These are phyloP conservation scores for Coranthus polyacanthus DNA, from an alignment of 2,797 vertebrate genomes.

Conservation along the genomic window DNA sequence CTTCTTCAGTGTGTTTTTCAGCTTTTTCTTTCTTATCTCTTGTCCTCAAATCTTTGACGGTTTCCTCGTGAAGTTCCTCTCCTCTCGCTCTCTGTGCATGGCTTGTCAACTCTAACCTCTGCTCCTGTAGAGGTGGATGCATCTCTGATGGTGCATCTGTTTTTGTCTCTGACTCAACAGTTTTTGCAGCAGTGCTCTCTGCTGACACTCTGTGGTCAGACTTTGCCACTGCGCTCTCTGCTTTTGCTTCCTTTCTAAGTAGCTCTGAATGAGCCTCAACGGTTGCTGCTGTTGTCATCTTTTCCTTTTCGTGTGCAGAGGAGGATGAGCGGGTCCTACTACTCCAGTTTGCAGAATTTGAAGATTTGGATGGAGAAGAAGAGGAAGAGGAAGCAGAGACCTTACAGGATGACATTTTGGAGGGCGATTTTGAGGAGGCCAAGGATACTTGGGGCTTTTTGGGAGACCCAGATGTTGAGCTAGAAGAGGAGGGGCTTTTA, in stretches of 20 bases:
- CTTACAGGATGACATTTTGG: constrained; percentile 17
- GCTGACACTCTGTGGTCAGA: constrained; percentile 48
- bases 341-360: background rate
- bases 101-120: background rate
- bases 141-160: constrained; percentile 32
- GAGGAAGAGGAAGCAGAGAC: background rate
- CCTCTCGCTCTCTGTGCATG: constrained; percentile 8
- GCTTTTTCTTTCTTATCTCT: background rate
- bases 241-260: constrained; percentile 14
- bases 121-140: too few species aligned
- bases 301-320: background rate
- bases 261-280: constrained; percentile 6
- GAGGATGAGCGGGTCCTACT: background rate
- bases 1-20: background rate
- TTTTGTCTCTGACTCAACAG: constrained; percentile 40
- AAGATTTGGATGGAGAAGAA: constrained; percentile 4
- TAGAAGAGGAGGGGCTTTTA: constrained; percentile 17
- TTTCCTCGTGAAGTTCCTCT: constrained; percentile 6
- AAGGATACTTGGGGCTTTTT: constrained; percentile 23
- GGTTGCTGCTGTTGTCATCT: background rate
- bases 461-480: background rate
- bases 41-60: background rate
- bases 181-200: constrained; percentile 37
- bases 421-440: constrained; percentile 1
- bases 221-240: constrained; percentile 4